These are phyloP conservation scores for Psilopsiagon aymara DNA, from an alignment of 2,113 vertebrate species.

Conservation along the genomic window DNA sequence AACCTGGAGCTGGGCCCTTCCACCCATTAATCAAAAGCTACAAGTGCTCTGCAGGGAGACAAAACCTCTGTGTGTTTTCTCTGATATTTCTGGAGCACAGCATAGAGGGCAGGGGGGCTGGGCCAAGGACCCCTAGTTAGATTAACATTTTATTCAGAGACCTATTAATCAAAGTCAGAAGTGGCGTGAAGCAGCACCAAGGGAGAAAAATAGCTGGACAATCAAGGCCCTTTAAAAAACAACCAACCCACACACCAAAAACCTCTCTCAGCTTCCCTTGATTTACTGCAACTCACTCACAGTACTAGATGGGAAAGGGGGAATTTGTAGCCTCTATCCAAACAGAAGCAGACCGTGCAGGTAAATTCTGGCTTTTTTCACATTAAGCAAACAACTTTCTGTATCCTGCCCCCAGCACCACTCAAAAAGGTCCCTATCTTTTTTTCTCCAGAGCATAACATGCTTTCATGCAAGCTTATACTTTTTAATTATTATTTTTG, in stretches of 20 bases:
- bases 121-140: constrained; percentile 57
- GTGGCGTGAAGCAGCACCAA: constrained; percentile 58
- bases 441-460: constrained; percentile 4
- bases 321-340: constrained; percentile 36
- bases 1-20: constrained; percentile 64
- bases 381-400: constrained; percentile 45
- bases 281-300: constrained; percentile 29
- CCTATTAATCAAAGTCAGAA: constrained; percentile 83
- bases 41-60: constrained; percentile 74
- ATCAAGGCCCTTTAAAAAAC: neutral
- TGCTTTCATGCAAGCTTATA: neutral
- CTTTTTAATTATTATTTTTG: constrained; percentile 66
- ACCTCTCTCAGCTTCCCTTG: neutral
- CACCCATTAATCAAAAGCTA: constrained; percentile 82
- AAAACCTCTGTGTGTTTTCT: constrained; percentile 73
- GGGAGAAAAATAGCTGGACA: constrained; percentile 59
- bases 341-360: constrained; percentile 25
- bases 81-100: constrained; percentile 63
- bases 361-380: constrained; percentile 67
- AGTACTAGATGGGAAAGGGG: neutral
- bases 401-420: constrained; percentile 8
- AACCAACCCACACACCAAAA: neutral
- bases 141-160: constrained; percentile 78
- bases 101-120: neutral
- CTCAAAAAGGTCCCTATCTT: constrained; percentile 63